Base-by-base conservation (phyloP, 2,113 vertebrate species). In the Crotalus tigris region DNA sequence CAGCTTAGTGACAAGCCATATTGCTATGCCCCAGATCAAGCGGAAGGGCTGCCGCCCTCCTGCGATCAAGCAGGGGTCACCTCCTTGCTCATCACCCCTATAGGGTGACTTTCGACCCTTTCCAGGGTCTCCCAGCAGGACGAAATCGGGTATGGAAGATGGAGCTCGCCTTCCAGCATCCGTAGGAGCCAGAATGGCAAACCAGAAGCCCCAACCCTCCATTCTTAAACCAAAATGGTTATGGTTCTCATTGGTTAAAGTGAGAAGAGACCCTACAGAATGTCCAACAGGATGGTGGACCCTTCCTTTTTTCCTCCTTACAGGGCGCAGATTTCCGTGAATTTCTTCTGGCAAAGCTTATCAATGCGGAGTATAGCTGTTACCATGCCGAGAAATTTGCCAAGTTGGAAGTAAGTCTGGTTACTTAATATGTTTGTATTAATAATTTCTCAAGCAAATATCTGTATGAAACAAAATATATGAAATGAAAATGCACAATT, bases 331-430 rank as follows among this genome's bases (percentile, higher is more conserved):
- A 98, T 88, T 97, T 99, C 85, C 98, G 98, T 92, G 98, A 98
- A 94, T 99, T 99, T 95, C 98, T 99, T 21, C 96, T 99, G 92
- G 98, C 98, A 91, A 99, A 99, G 95, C 98, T 99, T 91, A 99
- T 99, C 97, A 99, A 99, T 1, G 99, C 98, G 0, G 98, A 99
- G 96, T 98, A 99, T 94, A 98, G 98, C 95, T 98, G 98, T 95
- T 99, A 98, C 94, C 97, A 98, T 93, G 98, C 98, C 51, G 98
- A 99, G 92, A 98, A 97, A 88, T 99, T 99, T 97, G 98, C 98
- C 94, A 98, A 97, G 95, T 96, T 99, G 58, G 98, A 99, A 98
- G 98, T 99, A 96, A 54, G 94, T 93, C 24, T 90, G 0, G 51
- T 90, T 46, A 17, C 10, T 61, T 53, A 64, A 64, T 29, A 7